Base-by-base conservation (phyloP, 2,797 vertebrate species). In the Alfaro cultratus region DNA sequence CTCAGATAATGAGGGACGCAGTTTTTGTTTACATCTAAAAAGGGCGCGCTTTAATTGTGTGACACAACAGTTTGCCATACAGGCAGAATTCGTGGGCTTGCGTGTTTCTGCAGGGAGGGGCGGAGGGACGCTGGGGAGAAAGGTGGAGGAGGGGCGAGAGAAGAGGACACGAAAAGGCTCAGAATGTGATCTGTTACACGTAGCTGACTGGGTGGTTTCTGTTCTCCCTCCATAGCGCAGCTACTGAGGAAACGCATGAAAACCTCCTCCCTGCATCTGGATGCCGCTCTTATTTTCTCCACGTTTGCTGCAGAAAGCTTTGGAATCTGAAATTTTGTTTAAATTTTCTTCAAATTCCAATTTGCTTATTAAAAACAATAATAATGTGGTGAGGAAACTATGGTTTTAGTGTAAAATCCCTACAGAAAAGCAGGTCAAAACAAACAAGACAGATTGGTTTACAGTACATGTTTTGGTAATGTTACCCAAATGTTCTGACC, bases 151-250 rank as follows among this genome's bases (percentile, higher is more conserved):
- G 29, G 78, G 57, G 51, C 36, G 26, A 75, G 73, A 55, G 75
- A 73, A 9, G 10, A 75, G 83, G 76, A 81, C 47, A 87, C 80
- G 67, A 70, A 81, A 73, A 86, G 72, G 73, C 82, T 85, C 76
- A 84, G 80, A 87, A 88, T 92, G 90, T 94, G 92, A 93, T 85
- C 92, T 78, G 79, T 83, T 82, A 90, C 94, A 95, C 92, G 94
- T 94, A 95, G 79, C 89, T 91, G 90, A 90, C 92, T 71, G 84
- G 70, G 34, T 82, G 73, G 39, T 85, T 89, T 91, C 78, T 53
- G 68, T 18, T 31, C 34, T 29, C 43, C 80, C 15, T 84, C 47
- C 78, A 70, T 8, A 15, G 60, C 36, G 29, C 64, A 82, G 79
- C 64, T 86, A 57, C 74, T 83, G 81, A 85, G 62, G 36, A 23